phyloP scores from a whole-genome alignment of 2,888 invertebrate species.

The Opisthograptis luteolata region DNA sequence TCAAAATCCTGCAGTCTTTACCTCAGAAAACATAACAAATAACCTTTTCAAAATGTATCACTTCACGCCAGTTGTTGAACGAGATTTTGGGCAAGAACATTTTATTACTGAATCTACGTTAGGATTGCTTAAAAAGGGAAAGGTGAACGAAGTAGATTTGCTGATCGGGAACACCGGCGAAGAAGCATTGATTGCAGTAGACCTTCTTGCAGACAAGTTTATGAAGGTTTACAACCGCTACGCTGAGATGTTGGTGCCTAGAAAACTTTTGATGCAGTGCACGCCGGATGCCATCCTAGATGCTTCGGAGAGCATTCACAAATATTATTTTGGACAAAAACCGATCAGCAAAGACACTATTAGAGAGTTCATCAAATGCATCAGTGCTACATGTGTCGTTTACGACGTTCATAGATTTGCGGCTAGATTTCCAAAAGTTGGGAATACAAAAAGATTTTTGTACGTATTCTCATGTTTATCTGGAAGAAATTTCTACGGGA shows the following conservation, averaged over 20 bases:
- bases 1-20: constrained; percentile 43
- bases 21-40: constrained; percentile 45
- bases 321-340: constrained; percentile 53
- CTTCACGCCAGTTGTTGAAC: constrained; percentile 61
- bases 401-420: constrained; percentile 42
- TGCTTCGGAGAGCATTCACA: constrained; percentile 48
- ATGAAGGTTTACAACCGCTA: constrained; percentile 43
- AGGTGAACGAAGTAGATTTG: constrained; percentile 82
- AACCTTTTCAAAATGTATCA: constrained; percentile 48
- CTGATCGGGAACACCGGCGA: constrained; percentile 88
- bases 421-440: constrained; percentile 25
- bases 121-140: constrained; percentile 63
- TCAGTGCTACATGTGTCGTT: constrained; percentile 39
- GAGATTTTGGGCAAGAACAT: constrained; percentile 53
- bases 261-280: constrained; percentile 44
- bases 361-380: constrained; percentile 46
- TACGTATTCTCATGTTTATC: constrained; percentile 58
- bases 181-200: constrained; percentile 76
- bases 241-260: constrained; percentile 53
- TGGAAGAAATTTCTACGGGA: constrained; percentile 52
- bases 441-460: constrained; percentile 29
- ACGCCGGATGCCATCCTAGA: constrained; percentile 43
- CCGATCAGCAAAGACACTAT: constrained; percentile 36
- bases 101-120: constrained; percentile 52
- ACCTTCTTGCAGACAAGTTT: constrained; percentile 19